Evolutionary conservation across 1,140 invertebrate genomes (phyloP).

Genomic region (Drosophila prosaltans): DNA sequence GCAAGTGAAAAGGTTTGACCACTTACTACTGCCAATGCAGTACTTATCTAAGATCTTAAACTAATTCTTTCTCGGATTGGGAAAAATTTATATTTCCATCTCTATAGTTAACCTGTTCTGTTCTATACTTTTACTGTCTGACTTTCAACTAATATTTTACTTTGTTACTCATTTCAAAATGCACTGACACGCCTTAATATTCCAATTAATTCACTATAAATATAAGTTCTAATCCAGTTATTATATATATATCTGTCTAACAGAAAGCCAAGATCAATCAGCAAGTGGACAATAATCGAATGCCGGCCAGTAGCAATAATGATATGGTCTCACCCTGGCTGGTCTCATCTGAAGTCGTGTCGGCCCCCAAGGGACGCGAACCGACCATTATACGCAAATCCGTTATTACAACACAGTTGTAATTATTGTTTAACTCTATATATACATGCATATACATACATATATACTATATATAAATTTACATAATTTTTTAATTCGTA

Average conservation of each 20-base stretch:
- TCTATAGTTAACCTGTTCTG: slow-evolving; percentile 24
- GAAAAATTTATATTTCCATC: background rate
- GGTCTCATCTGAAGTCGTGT: slow-evolving; percentile 88
- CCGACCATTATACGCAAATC: slow-evolving; percentile 90
- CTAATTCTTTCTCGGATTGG: background rate
- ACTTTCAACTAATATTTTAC: slow-evolving; percentile 51
- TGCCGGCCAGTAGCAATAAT: slow-evolving; percentile 78
- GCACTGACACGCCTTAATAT: slow-evolving; percentile 73
- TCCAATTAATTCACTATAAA: slow-evolving; percentile 64
- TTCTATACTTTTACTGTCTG: slow-evolving; percentile 56
- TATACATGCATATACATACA: slow-evolving; percentile 8
- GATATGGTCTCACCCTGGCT: slow-evolving; percentile 89
- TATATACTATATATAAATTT: background rate
- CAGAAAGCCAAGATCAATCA: slow-evolving; percentile 83
- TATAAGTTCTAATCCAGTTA: slow-evolving; percentile 33
- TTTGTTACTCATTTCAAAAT: slow-evolving; percentile 52
- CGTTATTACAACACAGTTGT: slow-evolving; percentile 93
- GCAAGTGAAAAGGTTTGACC: slow-evolving; percentile 71
- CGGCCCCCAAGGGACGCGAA: slow-evolving; percentile 87
- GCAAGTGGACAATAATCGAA: slow-evolving; percentile 81
- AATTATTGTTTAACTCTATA: slow-evolving; percentile 80
- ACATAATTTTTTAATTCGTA: slow-evolving; percentile 41
- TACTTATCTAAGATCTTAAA: background rate
- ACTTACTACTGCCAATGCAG: background rate
- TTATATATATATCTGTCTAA: slow-evolving; percentile 61